phyloP scores from a whole-genome alignment of 23 tunicate genomes.

The Phallusia fumigata region DNA sequence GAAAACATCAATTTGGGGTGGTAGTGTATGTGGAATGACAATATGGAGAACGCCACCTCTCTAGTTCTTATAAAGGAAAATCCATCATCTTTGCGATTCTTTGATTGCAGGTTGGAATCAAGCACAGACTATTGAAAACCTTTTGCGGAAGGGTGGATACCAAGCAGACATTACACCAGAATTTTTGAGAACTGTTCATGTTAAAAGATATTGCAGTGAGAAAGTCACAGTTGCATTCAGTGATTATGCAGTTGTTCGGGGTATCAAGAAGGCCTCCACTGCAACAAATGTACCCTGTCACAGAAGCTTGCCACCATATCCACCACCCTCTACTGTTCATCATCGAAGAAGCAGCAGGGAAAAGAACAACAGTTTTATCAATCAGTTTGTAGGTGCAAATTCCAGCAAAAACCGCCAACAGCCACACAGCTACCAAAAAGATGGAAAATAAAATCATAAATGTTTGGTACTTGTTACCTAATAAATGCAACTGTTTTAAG shows the following conservation, averaged over 20 bases:
- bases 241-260: slow-evolving; percentile 45
- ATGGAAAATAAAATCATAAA: neutral
- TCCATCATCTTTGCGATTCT: neutral
- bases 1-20: too few species aligned
- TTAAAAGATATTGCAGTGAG: slow-evolving; percentile 68
- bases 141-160: slow-evolving; percentile 93
- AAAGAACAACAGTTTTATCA: neutral
- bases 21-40: too few species aligned
- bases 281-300: neutral
- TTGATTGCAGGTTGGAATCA: slow-evolving; percentile 72
- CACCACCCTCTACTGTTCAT: slow-evolving; percentile 22
- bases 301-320: slow-evolving; percentile 19
- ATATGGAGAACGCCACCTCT: too few species aligned
- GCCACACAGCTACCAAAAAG: neutral
- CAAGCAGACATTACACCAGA: slow-evolving; percentile 45
- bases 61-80: too few species aligned
- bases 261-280: slow-evolving; percentile 15
- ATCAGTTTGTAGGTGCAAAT: neutral
- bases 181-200: slow-evolving; percentile 43
- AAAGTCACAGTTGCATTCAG: slow-evolving; percentile 75
- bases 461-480: too few species aligned
- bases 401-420: neutral
- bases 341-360: slow-evolving; percentile 30
- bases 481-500: too few species aligned
- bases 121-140: slow-evolving; percentile 67